Evolutionary conservation across 2,888 invertebrate genomes (phyloP).

Genomic region (Dugesia japonica): DNA sequence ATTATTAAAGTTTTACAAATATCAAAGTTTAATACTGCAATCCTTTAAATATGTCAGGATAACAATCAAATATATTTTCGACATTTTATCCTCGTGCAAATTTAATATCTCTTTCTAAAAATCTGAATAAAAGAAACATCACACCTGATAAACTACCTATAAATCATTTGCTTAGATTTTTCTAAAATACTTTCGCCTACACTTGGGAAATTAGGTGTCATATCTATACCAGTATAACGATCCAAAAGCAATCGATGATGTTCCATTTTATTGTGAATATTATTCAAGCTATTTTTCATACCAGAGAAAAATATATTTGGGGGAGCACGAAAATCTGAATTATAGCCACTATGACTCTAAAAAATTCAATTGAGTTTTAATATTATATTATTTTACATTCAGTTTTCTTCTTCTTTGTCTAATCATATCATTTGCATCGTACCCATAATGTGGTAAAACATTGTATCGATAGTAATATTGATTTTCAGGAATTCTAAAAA

Average conservation of each 20-base stretch:
- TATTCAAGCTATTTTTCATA: not conserved
- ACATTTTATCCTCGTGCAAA: too few relatives aligned
- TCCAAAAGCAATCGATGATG: not conserved
- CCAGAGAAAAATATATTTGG: not conserved
- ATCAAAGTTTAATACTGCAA: too few relatives aligned
- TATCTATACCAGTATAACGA: not conserved
- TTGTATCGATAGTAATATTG: not conserved
- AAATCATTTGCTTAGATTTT: not conserved
- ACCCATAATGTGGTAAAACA: not conserved
- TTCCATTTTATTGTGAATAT: constrained; percentile 2
- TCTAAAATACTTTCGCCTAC: not conserved
- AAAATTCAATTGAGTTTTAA: not conserved
- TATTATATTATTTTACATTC: not conserved
- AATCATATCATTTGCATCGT: not conserved
- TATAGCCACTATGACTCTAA: not conserved
- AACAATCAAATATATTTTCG: too few relatives aligned
- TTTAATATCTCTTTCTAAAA: too few relatives aligned
- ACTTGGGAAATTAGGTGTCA: not conserved
- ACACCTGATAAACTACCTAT: not conserved
- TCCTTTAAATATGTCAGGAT: too few relatives aligned
- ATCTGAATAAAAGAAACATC: not conserved
- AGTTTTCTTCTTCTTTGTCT: not conserved
- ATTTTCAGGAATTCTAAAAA: not conserved
- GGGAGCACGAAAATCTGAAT: not conserved
- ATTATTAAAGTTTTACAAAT: too few relatives aligned